These are phyloP conservation scores for Danio jaintianensis DNA, from an alignment of 2,797 vertebrate species.

Conservation along the genomic window DNA sequence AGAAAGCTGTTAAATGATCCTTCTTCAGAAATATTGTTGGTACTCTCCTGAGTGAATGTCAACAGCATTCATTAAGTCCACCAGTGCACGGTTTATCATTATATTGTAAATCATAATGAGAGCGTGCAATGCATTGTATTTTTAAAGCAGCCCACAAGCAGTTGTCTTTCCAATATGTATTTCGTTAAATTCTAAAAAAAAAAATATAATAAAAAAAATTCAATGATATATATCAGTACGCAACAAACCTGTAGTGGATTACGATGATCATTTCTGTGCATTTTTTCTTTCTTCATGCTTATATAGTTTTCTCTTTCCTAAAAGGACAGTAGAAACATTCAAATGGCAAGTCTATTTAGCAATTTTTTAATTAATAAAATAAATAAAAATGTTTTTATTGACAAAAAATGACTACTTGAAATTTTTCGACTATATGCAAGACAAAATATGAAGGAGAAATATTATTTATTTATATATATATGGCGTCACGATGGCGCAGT, in stretches of 20 bases:
- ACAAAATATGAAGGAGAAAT: too few relatives aligned
- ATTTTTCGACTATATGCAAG: too few relatives aligned
- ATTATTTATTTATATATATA: too few relatives aligned
- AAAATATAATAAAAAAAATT: too few relatives aligned
- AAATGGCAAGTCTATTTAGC: neutral
- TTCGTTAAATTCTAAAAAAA: neutral
- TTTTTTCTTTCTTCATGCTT: neutral
- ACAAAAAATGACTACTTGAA: too few relatives aligned
- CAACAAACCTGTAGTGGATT: conserved; percentile 9
- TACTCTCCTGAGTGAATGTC: conserved; percentile 17
- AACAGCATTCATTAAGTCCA: neutral
- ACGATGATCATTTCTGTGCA: neutral
- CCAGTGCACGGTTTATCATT: neutral
- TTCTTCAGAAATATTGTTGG: neutral
- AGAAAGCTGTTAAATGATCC: neutral
- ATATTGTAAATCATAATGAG: neutral
- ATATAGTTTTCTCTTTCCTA: neutral
- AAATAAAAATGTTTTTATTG: too few relatives aligned
- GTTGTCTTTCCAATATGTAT: neutral
- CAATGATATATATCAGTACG: neutral
- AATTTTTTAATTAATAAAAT: neutral
- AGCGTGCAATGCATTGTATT: neutral
- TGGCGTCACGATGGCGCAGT: too few relatives aligned
- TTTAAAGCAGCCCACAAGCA: neutral
- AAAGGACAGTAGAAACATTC: neutral